Evolutionary conservation across 2,888 invertebrate species (phyloP).

Genomic region (Danaus chrysippus): DNA sequence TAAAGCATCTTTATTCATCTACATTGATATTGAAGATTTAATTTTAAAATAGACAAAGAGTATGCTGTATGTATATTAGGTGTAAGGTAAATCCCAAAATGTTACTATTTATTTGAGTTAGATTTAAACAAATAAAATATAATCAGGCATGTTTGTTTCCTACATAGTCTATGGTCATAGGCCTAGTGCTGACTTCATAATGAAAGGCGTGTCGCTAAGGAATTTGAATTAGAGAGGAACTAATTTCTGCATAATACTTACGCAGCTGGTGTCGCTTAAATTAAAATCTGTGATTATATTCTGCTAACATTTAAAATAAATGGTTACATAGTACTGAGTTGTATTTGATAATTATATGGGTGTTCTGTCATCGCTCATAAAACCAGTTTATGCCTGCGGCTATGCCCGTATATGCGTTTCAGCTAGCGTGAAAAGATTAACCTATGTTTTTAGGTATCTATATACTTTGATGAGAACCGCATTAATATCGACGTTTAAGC

Average conservation of each 20-base stretch:
- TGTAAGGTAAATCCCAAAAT: no score
- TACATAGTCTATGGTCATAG: slow-evolving; percentile 37
- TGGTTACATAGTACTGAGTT: slow-evolving; percentile 16
- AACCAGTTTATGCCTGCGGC: not conserved
- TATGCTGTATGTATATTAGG: no score
- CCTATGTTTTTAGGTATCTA: no score
- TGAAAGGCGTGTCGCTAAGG: slow-evolving; percentile 66
- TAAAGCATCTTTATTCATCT: no score
- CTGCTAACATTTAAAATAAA: slow-evolving; percentile 31
- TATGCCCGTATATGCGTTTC: not conserved
- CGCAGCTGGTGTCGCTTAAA: slow-evolving; percentile 33
- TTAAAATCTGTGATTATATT: slow-evolving; percentile 35
- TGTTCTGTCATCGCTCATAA: not conserved
- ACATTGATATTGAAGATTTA: no score
- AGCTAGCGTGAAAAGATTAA: not conserved
- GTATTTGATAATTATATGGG: not conserved
- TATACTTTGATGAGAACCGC: no score
- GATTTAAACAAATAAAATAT: no score
- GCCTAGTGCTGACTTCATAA: slow-evolving; percentile 63
- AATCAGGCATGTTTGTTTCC: slow-evolving; percentile 5
- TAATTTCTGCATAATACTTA: slow-evolving; percentile 37
- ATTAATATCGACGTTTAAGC: no score
- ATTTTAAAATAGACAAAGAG: no score
- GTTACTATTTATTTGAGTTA: not conserved
- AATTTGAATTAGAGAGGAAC: slow-evolving; percentile 48